phyloP scores from a whole-genome alignment of 2,888 invertebrate genomes.

The Micoletzkya japonica region DNA sequence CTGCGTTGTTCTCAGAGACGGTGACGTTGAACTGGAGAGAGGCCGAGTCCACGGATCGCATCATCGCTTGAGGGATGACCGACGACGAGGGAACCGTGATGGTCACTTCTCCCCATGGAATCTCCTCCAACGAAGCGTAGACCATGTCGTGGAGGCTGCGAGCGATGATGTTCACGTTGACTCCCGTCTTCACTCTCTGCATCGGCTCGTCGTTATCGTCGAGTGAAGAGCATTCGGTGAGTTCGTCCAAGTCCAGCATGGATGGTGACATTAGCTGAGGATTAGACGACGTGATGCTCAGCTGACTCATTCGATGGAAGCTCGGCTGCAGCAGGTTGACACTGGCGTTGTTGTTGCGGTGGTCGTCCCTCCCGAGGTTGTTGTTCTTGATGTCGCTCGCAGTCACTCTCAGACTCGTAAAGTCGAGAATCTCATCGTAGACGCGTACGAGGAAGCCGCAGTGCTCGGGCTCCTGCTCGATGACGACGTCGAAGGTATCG shows the following conservation, averaged over 20 bases:
- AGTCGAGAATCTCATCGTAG: slow-evolving; percentile 46
- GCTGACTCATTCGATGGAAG: slow-evolving; percentile 16
- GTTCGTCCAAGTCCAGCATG: slow-evolving; percentile 19
- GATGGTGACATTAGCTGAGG: slow-evolving; percentile 20
- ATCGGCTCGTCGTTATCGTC: not conserved
- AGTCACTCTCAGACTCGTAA: slow-evolving; percentile 37
- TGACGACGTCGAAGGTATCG: slow-evolving; percentile 46
- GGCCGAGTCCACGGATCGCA: slow-evolving; percentile 2
- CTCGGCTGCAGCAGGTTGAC: not conserved
- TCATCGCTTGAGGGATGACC: slow-evolving; percentile 19
- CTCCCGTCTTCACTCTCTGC: slow-evolving; percentile 34
- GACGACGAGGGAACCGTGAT: slow-evolving; percentile 47
- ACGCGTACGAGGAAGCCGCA: slow-evolving; percentile 42
- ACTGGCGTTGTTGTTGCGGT: not conserved
- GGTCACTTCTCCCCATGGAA: slow-evolving; percentile 59
- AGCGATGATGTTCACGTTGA: slow-evolving; percentile 58
- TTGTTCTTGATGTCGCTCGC: not conserved
- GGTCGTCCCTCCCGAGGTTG: not conserved
- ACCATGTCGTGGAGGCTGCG: slow-evolving; percentile 55
- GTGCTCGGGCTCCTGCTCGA: slow-evolving; percentile 45
- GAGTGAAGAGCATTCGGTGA: slow-evolving; percentile 8
- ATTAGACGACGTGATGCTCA: slow-evolving; percentile 18
- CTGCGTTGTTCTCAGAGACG: slow-evolving; percentile 52
- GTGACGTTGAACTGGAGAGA: slow-evolving; percentile 54
- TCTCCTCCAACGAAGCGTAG: slow-evolving; percentile 57